phyloP scores from a whole-genome alignment of 1,140 invertebrate species.

The Drosophila arawakana region DNA sequence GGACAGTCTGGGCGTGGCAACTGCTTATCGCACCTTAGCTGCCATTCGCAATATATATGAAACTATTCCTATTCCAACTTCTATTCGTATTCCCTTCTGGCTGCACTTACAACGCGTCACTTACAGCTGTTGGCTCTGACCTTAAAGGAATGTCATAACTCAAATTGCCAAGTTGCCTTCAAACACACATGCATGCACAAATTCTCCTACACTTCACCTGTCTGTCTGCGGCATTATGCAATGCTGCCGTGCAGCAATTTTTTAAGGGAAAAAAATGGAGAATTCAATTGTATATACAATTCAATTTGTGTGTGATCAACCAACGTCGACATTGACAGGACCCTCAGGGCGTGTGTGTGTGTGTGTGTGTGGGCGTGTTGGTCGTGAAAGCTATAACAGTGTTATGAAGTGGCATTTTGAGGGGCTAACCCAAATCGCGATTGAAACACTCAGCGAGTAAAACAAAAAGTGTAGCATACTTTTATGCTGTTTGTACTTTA shows the following conservation, averaged over 20 bases:
- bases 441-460: conserved; percentile 17
- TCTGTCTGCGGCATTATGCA: conserved; percentile 57
- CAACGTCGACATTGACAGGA: conserved; percentile 65
- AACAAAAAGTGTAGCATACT: conserved; percentile 32
- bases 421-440: conserved; percentile 8
- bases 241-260: conserved; percentile 46
- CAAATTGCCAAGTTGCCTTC: conserved; percentile 41
- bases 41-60: conserved; percentile 65
- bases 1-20: conserved; percentile 22
- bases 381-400: conserved; percentile 19
- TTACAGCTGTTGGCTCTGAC: conserved; percentile 64
- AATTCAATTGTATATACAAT: conserved; percentile 79
- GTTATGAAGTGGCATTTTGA: conserved; percentile 55
- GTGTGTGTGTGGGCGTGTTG: background rate
- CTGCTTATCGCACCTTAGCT: conserved; percentile 58
- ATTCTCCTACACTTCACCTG: background rate
- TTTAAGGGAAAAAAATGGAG: conserved; percentile 25
- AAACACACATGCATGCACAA: background rate
- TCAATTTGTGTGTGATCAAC: conserved; percentile 78
- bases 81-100: conserved; percentile 12
- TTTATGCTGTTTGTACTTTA: conserved; percentile 21
- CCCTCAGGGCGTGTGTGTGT: conserved; percentile 14
- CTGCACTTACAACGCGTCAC: conserved; percentile 40
- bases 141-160: conserved; percentile 72
- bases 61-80: conserved; percentile 11